These are phyloP conservation scores for Pomacea canaliculata DNA, from an alignment of 2,888 invertebrate species.

Conservation along the genomic window DNA sequence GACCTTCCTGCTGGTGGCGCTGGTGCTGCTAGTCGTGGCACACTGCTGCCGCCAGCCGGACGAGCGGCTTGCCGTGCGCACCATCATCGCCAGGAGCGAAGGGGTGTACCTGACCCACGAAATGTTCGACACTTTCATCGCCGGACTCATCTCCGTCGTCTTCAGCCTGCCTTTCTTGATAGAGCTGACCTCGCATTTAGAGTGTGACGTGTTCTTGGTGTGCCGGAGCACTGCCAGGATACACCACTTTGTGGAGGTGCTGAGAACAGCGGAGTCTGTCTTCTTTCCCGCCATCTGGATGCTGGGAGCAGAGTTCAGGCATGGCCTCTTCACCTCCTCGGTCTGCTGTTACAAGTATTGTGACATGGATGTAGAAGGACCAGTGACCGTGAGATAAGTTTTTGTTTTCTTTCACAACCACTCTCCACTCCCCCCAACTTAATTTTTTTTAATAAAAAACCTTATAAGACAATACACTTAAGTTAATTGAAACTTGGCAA, in stretches of 20 bases:
- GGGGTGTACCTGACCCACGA: constrained; percentile 23
- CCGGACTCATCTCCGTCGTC: constrained; percentile 12
- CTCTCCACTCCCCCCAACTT: no score
- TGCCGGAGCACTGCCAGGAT: constrained; percentile 1
- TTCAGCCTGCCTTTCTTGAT: constrained; percentile 19
- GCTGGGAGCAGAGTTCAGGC: constrained; percentile 23
- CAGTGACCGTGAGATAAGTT: neutral
- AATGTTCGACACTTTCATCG: constrained; percentile 21
- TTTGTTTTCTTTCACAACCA: no score
- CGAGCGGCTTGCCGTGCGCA: constrained; percentile 19
- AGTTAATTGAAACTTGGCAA: no score
- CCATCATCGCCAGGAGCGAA: constrained; percentile 18
- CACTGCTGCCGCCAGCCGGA: constrained; percentile 15
- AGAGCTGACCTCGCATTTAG: constrained; percentile 1
- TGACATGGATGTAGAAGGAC: constrained; percentile 15
- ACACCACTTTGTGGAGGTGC: constrained; percentile 19
- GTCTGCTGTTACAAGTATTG: constrained; percentile 20
- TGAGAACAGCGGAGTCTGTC: constrained; percentile 19
- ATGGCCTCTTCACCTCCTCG: constrained; percentile 22
- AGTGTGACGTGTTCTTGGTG: neutral
- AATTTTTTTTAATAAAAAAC: no score
- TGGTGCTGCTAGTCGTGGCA: constrained; percentile 3
- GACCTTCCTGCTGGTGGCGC: neutral
- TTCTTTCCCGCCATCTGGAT: constrained; percentile 25
- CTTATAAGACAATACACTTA: no score